Conservation (phyloP, 1,140 invertebrate species). For the Zophobas morio region DNA sequence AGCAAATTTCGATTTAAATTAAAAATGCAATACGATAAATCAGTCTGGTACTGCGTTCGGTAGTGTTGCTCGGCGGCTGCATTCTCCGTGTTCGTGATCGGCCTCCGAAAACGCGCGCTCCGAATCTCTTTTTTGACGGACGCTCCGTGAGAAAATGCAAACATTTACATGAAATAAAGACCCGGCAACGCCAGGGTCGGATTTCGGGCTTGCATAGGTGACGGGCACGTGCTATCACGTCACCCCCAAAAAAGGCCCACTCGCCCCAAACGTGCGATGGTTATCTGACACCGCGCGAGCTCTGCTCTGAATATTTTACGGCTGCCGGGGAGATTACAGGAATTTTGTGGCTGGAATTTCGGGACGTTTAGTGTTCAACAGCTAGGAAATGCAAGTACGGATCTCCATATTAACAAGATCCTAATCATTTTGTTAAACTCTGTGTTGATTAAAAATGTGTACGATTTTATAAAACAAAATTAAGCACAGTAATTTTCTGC, state of each 20-base stretch:
- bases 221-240: constrained; percentile 18
- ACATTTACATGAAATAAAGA: constrained; percentile 43
- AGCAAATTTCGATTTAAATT: constrained; percentile 52
- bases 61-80: constrained; percentile 41
- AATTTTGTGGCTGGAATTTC: no score
- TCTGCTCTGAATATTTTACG: background rate
- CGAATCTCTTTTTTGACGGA: constrained; percentile 45
- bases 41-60: constrained; percentile 44
- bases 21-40: constrained; percentile 53
- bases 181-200: constrained; percentile 25
- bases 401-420: no score
- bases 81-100: constrained; percentile 51
- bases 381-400: no score
- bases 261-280: background rate
- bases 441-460: no score
- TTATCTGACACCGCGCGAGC: background rate
- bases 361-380: no score
- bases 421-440: no score
- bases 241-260: background rate
- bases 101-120: constrained; percentile 47
- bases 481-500: no score
- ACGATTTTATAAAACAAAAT: no score
- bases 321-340: no score
- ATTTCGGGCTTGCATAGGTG: constrained; percentile 1
- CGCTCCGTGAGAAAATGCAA: constrained; percentile 51